Conservation (phyloP, 2,888 invertebrate species). For the Apodemia duryi region DNA sequence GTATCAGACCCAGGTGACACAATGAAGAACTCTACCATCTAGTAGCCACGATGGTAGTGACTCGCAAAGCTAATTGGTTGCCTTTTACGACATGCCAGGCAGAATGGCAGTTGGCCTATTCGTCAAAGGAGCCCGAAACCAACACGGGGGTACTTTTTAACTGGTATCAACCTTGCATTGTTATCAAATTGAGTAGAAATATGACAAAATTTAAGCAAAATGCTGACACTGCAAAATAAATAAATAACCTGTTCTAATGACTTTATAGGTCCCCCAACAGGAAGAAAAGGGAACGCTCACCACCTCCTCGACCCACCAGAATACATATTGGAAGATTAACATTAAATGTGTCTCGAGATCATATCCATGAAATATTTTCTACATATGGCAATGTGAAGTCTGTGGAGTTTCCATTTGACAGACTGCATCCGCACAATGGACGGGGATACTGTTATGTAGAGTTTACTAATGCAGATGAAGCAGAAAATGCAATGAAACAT, state of each 20-base stretch:
- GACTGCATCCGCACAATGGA: conserved; percentile 92
- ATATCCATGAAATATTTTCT: conserved; percentile 94
- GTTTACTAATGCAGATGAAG: conserved; percentile 95
- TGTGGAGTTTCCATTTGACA: conserved; percentile 94
- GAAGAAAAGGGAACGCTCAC: conserved; percentile 89
- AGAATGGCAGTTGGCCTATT: too few species aligned
- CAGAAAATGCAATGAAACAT: conserved; percentile 98
- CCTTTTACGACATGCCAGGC: too few species aligned
- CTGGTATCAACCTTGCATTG: too few species aligned
- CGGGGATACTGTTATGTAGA: conserved; percentile 97
- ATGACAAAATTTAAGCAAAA: too few species aligned
- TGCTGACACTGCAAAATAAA: not conserved
- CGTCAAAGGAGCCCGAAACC: too few species aligned
- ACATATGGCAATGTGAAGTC: conserved; percentile 91
- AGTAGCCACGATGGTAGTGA: too few species aligned
- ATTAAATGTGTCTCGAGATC: conserved; percentile 94
- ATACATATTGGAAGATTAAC: conserved; percentile 96
- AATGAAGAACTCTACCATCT: too few species aligned
- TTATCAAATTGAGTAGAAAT: too few species aligned
- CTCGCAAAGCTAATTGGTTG: too few species aligned
- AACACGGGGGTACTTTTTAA: too few species aligned
- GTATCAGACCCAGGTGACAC: too few species aligned
- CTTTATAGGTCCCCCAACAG: conserved; percentile 77
- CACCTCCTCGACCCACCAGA: conserved; percentile 93
- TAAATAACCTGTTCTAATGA: not conserved